Percentiles rank a stretch among this genome's conserved stretches.
phyloP scores from a whole-genome alignment of 2,113 vertebrate species.

The Urocolius indicus region DNA sequence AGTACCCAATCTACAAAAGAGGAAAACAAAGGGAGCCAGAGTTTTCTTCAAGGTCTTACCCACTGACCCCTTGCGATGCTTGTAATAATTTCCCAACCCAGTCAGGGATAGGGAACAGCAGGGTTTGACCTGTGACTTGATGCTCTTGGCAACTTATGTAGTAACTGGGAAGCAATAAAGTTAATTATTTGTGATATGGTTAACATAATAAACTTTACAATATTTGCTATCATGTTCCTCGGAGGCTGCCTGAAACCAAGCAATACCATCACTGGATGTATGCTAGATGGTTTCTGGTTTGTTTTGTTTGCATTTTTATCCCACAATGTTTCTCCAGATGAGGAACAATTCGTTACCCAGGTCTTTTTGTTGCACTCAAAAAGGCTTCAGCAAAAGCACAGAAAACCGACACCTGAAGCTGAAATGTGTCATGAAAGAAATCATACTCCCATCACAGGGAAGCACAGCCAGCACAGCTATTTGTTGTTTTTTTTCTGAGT shows the following conservation, averaged over 20 bases:
- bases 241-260: neutral
- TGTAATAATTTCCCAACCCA: neutral
- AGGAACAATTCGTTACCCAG: neutral
- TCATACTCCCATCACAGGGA: neutral
- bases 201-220: neutral
- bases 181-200: neutral
- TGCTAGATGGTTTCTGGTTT: neutral
- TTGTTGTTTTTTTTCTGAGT: neutral
- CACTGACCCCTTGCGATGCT: neutral
- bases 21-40: neutral
- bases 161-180: neutral
- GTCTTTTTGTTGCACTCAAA: neutral
- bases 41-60: neutral
- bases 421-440: neutral
- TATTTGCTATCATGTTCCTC: neutral
- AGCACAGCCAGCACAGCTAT: neutral
- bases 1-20: neutral
- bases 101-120: neutral
- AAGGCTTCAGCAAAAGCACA: neutral
- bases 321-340: neutral
- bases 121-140: neutral
- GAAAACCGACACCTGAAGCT: neutral
- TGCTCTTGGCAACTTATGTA: neutral
- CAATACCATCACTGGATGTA: neutral
- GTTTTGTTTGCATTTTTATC: neutral